Evolutionary conservation across 2,888 invertebrate species (phyloP), one percentile per base, ranked within the genome.

Genomic region (Chloromyia formosa): DNA sequence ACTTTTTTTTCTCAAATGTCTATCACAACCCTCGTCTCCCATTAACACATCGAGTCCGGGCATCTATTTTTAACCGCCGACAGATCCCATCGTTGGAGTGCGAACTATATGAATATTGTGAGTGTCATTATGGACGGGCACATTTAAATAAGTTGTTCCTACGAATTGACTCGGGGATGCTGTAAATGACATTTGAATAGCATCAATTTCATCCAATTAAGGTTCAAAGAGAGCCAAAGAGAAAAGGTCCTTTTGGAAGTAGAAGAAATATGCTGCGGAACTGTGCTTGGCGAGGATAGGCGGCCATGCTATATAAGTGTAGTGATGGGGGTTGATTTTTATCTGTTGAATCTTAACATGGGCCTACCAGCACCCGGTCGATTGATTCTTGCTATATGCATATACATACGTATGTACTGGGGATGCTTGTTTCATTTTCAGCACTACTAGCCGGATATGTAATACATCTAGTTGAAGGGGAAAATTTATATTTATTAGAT

Each of bases 141-240:
- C 68, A 53, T 69, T 69, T n/a, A 53, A 54, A 69, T 69, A 69
- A 69, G 68, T 69, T 69, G 68, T 69, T 69, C 68, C 68, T 22
- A 10, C 68, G 68, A 69, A 23, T 69, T 69, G 68, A 69, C 23
- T 53, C 53, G 53, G 58, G 27, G 60, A 72, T 58, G 61, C 73
- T 77, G 77, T 72, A 77, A 77, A 75, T 77, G 77, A 77, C 77
- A 77, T 77, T 74, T 75, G 77, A 77, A 77, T 77, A 77, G 75
- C 75, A 77, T 77, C 77, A 77, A 77, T 77, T 77, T 77, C 75
- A 77, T 77, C 74, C 77, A 77, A 77, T 77, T 77, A 77, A 77
- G 74, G 62, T 74, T 74, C 73, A 74, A 74, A 74, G 73, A 20
- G 64, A 64, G 73, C 23, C 60, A 23, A 61, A 27, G 60, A 60